Conservation (phyloP, 2,888 invertebrate genomes). For the Eupithecia pulchellata region DNA sequence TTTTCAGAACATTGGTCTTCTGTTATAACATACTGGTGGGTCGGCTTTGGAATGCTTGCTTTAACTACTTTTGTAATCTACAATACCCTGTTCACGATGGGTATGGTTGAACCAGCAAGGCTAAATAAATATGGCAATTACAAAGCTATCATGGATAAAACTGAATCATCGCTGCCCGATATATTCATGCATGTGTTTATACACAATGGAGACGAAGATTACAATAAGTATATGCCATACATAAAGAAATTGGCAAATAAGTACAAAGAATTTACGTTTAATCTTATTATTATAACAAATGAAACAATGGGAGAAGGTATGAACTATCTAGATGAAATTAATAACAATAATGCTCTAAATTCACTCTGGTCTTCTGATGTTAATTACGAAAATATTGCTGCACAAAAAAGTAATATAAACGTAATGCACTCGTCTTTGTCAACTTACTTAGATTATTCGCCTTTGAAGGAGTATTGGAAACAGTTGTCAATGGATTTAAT, state of each 20-base stretch:
- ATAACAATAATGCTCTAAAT: constrained; percentile 70
- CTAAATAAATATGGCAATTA: too few relatives aligned
- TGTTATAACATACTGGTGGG: constrained; percentile 71
- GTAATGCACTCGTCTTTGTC: constrained; percentile 62
- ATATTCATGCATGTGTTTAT: constrained; percentile 71
- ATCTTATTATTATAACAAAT: constrained; percentile 66
- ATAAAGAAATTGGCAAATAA: constrained; percentile 63
- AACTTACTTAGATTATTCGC: constrained; percentile 67
- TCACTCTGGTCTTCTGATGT: constrained; percentile 58
- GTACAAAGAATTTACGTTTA: constrained; percentile 63
- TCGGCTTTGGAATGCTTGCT: constrained; percentile 71
- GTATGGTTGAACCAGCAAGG: constrained; percentile 58
- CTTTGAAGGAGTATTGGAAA: constrained; percentile 66
- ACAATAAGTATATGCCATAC: constrained; percentile 64
- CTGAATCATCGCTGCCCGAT: constrained; percentile 41
- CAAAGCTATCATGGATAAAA: constrained; percentile 10
- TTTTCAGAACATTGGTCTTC: constrained; percentile 74
- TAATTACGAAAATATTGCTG: constrained; percentile 39
- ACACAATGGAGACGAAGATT: constrained; percentile 55
- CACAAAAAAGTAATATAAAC: constrained; percentile 51
- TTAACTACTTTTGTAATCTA: constrained; percentile 71
- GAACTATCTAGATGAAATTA: constrained; percentile 56
- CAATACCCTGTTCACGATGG: constrained; percentile 64
- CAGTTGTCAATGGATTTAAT: constrained; percentile 62
- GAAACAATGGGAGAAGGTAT: constrained; percentile 55